A percentile compares a stretch with the other conserved stretches of the same genome.
Evolutionary conservation across 2,113 vertebrate genomes (phyloP).

Genomic region (Lampris incognitus): DNA sequence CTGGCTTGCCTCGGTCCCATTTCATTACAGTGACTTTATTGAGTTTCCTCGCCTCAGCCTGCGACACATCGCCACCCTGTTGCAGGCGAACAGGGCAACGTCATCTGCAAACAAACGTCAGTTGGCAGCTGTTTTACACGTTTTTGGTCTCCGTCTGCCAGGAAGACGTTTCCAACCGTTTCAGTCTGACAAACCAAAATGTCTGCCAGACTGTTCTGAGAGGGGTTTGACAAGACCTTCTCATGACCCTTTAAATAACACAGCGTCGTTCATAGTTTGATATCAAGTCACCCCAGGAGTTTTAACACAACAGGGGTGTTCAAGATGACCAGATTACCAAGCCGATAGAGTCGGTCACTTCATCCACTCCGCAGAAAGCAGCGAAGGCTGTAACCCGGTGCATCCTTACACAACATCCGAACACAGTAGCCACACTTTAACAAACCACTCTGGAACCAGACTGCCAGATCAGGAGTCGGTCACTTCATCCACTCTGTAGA

Average conservation of each 20-base stretch:
- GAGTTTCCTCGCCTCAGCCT: background rate
- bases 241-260: slow-evolving; percentile 1
- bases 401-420: too few species aligned
- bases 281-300: too few species aligned
- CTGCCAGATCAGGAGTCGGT: too few species aligned
- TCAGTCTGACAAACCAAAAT: background rate
- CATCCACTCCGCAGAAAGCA: too few species aligned
- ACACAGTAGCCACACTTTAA: too few species aligned
- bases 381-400: too few species aligned
- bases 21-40: slow-evolving; percentile 25
- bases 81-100: background rate
- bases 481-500: too few species aligned
- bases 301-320: slow-evolving; percentile 4
- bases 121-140: too few species aligned
- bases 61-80: slow-evolving; percentile 2
- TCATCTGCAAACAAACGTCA: background rate
- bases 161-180: background rate
- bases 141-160: background rate
- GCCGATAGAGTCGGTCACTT: too few species aligned
- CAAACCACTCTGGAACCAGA: too few species aligned
- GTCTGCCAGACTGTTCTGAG: background rate
- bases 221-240: background rate
- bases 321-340: background rate
- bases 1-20: slow-evolving; percentile 75
- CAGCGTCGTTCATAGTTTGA: background rate